Conservation (phyloP, 2,797 vertebrate genomes). For the Cossypha niveicapilla region DNA sequence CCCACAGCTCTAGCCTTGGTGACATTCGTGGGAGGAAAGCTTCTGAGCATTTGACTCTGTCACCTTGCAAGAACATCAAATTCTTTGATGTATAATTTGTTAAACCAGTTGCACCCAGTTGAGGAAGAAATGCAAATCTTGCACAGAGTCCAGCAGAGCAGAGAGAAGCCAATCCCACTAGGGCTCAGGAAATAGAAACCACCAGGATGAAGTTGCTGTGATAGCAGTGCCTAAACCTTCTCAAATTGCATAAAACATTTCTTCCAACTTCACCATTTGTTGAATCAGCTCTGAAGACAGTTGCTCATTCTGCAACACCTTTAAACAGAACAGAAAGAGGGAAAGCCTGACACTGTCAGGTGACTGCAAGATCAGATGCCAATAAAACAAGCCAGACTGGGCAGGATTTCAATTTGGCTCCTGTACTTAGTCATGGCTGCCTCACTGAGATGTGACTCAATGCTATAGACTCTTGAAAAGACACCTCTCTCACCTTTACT, state of each 20-base stretch:
- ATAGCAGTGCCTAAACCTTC: neutral
- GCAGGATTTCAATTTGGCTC: neutral
- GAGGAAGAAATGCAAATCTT: neutral
- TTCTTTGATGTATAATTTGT: neutral
- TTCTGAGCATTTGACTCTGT: neutral
- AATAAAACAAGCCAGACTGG: neutral
- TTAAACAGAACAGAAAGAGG: neutral
- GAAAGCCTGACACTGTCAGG: neutral
- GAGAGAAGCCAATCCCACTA: neutral
- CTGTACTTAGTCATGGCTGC: neutral
- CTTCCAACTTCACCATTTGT: neutral
- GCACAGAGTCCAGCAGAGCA: neutral
- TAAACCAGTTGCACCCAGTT: neutral
- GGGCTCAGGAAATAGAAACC: neutral
- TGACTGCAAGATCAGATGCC: neutral
- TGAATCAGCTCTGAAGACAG: neutral
- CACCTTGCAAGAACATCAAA: neutral
- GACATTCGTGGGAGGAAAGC: neutral
- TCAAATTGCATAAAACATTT: neutral
- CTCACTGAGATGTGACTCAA: neutral
- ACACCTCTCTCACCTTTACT: neutral
- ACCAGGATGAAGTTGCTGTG: neutral
- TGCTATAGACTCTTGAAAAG: neutral
- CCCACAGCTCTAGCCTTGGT: neutral
- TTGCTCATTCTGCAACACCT: neutral